Percentiles rank a stretch among this genome's conserved stretches.
These are phyloP conservation scores for Spinibarbus caldwelli DNA, from an alignment of 2,797 vertebrate species.

Conservation along the genomic window DNA sequence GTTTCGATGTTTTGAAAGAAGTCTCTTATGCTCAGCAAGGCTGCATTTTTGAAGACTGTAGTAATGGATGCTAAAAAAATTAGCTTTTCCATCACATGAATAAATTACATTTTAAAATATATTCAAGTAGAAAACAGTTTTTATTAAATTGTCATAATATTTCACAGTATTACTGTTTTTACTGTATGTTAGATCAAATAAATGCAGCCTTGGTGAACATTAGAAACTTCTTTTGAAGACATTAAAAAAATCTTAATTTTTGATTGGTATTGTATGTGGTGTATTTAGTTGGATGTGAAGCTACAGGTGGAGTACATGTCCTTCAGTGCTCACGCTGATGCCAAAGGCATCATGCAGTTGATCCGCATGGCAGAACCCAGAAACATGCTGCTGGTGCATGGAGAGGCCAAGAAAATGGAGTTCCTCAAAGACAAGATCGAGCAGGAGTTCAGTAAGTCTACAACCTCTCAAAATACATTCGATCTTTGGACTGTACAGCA, in stretches of 20 bases:
- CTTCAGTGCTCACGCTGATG: slow-evolving; percentile 94
- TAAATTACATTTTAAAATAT: not conserved
- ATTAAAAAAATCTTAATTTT: not conserved
- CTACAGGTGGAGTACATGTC: slow-evolving; percentile 99
- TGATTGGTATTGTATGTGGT: not conserved
- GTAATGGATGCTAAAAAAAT: not conserved
- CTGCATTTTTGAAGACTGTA: not conserved
- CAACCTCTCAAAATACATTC: not conserved
- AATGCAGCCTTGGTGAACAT: too few species aligned
- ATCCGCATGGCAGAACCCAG: slow-evolving; percentile 95
- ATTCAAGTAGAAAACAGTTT: not conserved
- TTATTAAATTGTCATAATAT: too few species aligned
- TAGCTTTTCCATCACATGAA: not conserved
- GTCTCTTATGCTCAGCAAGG: not conserved
- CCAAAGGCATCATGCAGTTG: slow-evolving; percentile 99
- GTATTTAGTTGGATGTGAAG: slow-evolving; percentile 87
- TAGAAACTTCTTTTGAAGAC: not conserved
- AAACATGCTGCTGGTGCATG: slow-evolving; percentile 91
- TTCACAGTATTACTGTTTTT: not conserved
- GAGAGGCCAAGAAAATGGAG: slow-evolving; percentile 97
- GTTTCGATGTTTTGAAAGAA: not conserved
- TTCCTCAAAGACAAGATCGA: slow-evolving; percentile 98
- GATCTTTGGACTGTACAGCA: not conserved
- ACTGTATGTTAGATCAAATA: too few species aligned
- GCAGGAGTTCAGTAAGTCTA: slow-evolving; percentile 91